phyloP scores from a whole-genome alignment of 2,797 vertebrate species.

The Spinibarbus caldwelli region DNA sequence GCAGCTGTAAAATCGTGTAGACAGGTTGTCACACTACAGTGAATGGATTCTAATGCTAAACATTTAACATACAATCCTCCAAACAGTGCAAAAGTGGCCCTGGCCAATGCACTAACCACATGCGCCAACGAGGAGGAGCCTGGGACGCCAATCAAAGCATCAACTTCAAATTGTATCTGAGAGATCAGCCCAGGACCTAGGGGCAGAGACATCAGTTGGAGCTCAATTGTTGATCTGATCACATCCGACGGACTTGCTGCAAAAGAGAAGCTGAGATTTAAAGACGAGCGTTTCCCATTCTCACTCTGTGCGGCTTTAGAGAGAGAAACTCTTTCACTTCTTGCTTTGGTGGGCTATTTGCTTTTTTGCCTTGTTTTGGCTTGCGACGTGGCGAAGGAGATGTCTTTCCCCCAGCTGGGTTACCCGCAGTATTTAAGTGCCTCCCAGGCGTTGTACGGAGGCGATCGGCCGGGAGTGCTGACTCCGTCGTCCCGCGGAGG shows the following conservation, averaged over 20 bases:
- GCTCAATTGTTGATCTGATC: constrained; percentile 97
- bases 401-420: constrained; percentile 97
- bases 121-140: constrained; percentile 90
- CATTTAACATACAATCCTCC: constrained; percentile 89
- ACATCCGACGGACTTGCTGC: constrained; percentile 90
- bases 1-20: constrained; percentile 92
- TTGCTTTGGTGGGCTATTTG: constrained; percentile 61
- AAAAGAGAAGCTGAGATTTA: constrained; percentile 81
- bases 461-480: constrained; percentile 88
- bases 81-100: constrained; percentile 72
- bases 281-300: constrained; percentile 77
- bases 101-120: constrained; percentile 89
- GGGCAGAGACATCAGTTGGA: constrained; percentile 97
- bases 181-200: constrained; percentile 96
- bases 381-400: constrained; percentile 77
- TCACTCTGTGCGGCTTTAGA: constrained; percentile 68
- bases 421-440: constrained; percentile 96
- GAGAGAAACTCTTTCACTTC: constrained; percentile 54
- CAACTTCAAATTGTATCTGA: constrained; percentile 99
- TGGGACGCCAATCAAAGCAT: constrained; percentile 98
- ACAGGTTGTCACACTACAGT: constrained; percentile 94
- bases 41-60: constrained; percentile 90
- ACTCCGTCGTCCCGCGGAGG: constrained; percentile 88
- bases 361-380: constrained; percentile 62
- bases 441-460: constrained; percentile 90